Evolutionary conservation across 1,140 invertebrate genomes (phyloP), one percentile per base, ranked within the genome.

Genomic region (Periplaneta americana): DNA sequence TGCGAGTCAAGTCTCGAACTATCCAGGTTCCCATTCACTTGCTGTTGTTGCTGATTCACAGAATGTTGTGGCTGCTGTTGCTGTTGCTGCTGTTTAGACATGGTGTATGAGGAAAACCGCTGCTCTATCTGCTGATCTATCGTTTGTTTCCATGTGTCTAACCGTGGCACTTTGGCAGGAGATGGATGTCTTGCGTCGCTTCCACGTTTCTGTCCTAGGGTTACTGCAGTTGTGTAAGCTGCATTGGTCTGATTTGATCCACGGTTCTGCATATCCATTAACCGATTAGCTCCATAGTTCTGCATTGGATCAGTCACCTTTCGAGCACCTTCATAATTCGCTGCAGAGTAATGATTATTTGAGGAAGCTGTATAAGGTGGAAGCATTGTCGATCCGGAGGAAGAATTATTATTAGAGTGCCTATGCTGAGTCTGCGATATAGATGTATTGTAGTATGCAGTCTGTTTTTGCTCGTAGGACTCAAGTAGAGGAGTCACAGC

Each of bases 121-220:
- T 91, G 88, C 74, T 92, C 90, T 18, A 91, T 91, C 84, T 91
- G 89, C 79, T 90, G 88, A 82, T 92, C 90, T 75, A 90, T 90
- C 0, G 87, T 87, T 76, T 89, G 84, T 79, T 88, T 85, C 91
- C 91, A 92, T 2, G 87, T 85, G 81, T 91, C 90, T 1, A 89
- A 81, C 83, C 89, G 89, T 0, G 90, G 84, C 28, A 90, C 87
- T 84, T 86, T 92, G 89, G 82, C 84, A 86, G 10, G 89, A 86
- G 9, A 85, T 84, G 2, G 84, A 85, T 81, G 22, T 82, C 8
- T 48, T 1, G 18, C 48, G 32, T 82, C 78, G 39, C 57, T 22
- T 10, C 36, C 31, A 57, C 78, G 57, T 39, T 80, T 82, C 22
- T 80, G 66, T 15, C 80, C 80, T 74, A 74, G 28, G 75, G 80